Evolutionary conservation across 2,113 vertebrate species (phyloP).

Genomic region (Gasterosteus aculeatus): DNA sequence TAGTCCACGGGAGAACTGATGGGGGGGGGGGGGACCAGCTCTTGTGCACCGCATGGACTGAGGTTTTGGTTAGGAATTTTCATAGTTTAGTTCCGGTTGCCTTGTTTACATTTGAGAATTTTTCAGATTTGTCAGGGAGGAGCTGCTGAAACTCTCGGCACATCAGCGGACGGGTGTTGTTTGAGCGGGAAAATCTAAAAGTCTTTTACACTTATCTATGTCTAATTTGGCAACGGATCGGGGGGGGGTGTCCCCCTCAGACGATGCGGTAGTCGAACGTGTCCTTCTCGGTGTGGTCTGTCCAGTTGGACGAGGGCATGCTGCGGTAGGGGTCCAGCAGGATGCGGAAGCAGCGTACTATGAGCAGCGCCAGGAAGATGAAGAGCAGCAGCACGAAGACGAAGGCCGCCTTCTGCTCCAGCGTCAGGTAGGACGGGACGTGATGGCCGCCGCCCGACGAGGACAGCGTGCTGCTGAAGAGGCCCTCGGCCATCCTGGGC

Average conservation of each 20-base stretch:
- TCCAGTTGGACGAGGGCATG: conserved; percentile 88
- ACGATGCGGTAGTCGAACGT: conserved; percentile 86
- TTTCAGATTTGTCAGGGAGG: conserved; percentile 64
- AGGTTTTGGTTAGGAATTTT: conserved; percentile 32
- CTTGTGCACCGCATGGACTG: conserved; percentile 11
- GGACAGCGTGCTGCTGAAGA: conserved; percentile 83
- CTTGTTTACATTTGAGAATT: conserved; percentile 22
- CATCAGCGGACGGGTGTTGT: no score
- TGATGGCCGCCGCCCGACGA: conserved; percentile 81
- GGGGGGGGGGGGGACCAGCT: conserved; percentile 18
- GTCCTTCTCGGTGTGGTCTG: conserved; percentile 88
- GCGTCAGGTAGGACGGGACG: conserved; percentile 78
- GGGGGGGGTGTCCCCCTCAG: conserved; percentile 58
- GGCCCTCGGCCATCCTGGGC: conserved; percentile 82
- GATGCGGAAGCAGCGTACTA: conserved; percentile 87
- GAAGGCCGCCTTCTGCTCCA: conserved; percentile 87
- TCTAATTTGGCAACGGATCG: not conserved
- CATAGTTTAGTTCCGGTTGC: conserved; percentile 23
- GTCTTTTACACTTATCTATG: not conserved
- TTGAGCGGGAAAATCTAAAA: conserved; percentile 6
- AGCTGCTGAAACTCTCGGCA: conserved; percentile 54
- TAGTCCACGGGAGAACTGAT: conserved; percentile 65
- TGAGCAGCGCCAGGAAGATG: conserved; percentile 86
- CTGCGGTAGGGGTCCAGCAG: conserved; percentile 88
- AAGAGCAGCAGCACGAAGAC: conserved; percentile 87